Percentiles rank a stretch among this genome's conserved stretches.
Conservation (phyloP, 2,113 vertebrate genomes). For the Callipepla californica region DNA sequence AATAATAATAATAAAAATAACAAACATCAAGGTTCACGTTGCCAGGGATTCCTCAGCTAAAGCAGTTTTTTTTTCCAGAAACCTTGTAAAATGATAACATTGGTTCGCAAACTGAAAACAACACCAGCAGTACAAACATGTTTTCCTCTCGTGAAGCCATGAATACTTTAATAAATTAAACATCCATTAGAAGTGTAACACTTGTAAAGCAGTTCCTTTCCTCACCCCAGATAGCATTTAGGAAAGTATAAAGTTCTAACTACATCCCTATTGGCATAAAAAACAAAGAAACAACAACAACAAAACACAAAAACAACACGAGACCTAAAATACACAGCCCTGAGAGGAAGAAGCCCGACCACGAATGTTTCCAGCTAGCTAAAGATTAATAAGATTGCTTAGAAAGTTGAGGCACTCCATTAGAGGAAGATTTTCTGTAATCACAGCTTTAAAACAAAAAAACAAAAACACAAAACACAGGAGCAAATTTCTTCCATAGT, state of each 20-base stretch:
- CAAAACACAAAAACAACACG: too few relatives aligned
- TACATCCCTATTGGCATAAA: not conserved
- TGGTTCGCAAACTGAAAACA: not conserved
- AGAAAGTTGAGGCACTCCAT: not conserved
- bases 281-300: not conserved
- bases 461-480: not conserved
- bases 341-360: not conserved
- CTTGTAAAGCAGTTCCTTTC: not conserved
- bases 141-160: not conserved
- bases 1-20: too few relatives aligned
- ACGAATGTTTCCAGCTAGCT: not conserved
- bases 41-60: not conserved
- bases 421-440: not conserved
- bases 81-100: not conserved
- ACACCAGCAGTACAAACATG: not conserved
- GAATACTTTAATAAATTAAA: not conserved
- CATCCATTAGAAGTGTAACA: not conserved
- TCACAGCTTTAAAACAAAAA: not conserved
- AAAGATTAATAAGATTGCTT: not conserved
- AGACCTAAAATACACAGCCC: not conserved
- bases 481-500: not conserved
- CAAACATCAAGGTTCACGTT: not conserved
- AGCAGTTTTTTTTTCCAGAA: not conserved
- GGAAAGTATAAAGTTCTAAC: not conserved
- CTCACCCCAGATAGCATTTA: not conserved